Base-by-base conservation (phyloP, 2,797 vertebrate genomes). In the Characodon lateralis region DNA sequence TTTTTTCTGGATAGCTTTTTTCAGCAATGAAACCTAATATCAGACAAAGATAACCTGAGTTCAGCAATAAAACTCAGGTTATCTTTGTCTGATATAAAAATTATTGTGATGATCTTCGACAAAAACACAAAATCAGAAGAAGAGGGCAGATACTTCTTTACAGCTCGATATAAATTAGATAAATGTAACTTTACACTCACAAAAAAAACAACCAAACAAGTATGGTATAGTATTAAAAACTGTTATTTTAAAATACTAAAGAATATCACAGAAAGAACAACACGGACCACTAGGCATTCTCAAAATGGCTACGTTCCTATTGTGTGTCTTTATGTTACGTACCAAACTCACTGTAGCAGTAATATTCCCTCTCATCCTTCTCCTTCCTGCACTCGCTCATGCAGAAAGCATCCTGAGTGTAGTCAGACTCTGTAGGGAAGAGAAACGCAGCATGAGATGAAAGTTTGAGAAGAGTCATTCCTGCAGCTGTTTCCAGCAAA, bases 291-390 rank as follows among this genome's bases (percentile, higher is more conserved):
- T 6, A 43, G 0, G 22, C 3, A 10, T n/a, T 26, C 65, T 68
- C n/a, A 68, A n/a, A n/a, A n/a, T 14, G 22, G 41, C 18, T n/a
- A 26, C 20, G 2, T 65, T 39, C 22, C 35, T 12, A 22, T 12
- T 65, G 68, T 65, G 50, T 28, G 0, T 76, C 31, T 70, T 46
- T 77, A 79, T 72, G 48, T 5, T 71, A 86, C 94, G 8, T 91
- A 96, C 95, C 95, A 83, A 96, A 96, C 88, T 96, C 95, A 73
- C 95, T 95, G 94, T 93, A 93, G 91, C 95, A 96, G 89, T 93
- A 95, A 81, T 94, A 88, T 72, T 96, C 95, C 58, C 86, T 92
- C 91, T 96, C 96, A 3, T 96, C 94, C 81, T 94, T 95, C 84
- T 96, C 96, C 84, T 95, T 96, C 82, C 94, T 90, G 89, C 96